Evolutionary conservation across 92 coral and sea anemone species (phyloP).

Genomic region (Meandrina meandrites): DNA sequence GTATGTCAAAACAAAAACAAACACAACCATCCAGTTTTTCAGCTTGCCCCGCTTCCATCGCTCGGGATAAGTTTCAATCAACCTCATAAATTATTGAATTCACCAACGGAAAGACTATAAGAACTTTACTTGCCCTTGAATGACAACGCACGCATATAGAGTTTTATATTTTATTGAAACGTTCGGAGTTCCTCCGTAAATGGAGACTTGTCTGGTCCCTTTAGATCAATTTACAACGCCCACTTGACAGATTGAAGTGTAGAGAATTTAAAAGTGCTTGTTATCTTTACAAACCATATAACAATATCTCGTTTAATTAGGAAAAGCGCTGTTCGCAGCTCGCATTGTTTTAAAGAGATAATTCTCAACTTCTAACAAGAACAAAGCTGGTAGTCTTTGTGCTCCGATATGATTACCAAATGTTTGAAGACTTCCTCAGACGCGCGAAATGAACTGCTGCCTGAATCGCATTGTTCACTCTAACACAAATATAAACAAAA

Average conservation of each 20-base stretch:
- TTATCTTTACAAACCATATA: not conserved
- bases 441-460: not conserved
- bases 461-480: not conserved
- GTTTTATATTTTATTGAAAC: no score
- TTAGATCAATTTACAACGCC: not conserved
- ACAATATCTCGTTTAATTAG: not conserved
- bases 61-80: no score
- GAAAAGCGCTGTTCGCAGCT: not conserved
- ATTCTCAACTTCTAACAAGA: not conserved
- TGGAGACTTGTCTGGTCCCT: not conserved
- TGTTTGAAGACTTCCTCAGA: not conserved
- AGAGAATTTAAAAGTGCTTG: not conserved
- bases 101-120: no score
- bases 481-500: not conserved
- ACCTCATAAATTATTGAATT: no score
- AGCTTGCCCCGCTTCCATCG: not conserved
- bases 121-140: no score
- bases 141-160: no score
- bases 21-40: not conserved
- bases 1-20: constrained; percentile 25
- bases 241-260: not conserved
- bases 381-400: not conserved
- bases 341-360: not conserved
- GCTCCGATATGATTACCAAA: not conserved
- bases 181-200: not conserved